Base-by-base conservation (phyloP, 2,888 invertebrate genomes). In the Amblyjoppa proteus region DNA sequence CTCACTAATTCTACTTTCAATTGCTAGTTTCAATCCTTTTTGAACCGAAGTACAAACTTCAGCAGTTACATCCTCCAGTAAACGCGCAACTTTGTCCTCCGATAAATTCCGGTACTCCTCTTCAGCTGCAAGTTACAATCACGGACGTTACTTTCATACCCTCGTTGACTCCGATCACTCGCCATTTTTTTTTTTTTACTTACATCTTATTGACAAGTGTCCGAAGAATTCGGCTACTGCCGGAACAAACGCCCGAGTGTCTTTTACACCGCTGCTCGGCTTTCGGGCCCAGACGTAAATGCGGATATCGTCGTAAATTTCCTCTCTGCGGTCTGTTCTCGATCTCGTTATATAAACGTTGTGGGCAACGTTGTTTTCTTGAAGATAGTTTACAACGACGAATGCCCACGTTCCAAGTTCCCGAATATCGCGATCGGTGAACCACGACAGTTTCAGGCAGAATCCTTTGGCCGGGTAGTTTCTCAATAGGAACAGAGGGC, bases 221-320 rank as follows among this genome's bases (percentile, higher is more conserved):
- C 98, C 98, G 90, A 96, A 96, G 0, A 97, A 92, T 93, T 98
- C 98, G 89, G 96, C 96, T 41, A 96, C 95, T n/a, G 97, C 98
- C 13, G 97, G 95, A 94, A 96, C 96, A 81, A 97, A 96, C 1
- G 94, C 94, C 0, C 90, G 92, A 20, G 95, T 91, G 81, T 95
- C 94, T 91, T 97, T 97, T 0, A 94, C 92, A 0, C 96, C 95
- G 51, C 92, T 94, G 66, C 94, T 95, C 41, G 95, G 94, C 85
- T 95, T 95, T 80, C 97, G 95, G 0, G 96, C 96, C 95, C 96
- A 97, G n/a, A 97, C 92, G 86, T 96, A 95, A 3, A 97, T 92
- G 76, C 96, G 94, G 13, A 96, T 90, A 31, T 94, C 94, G 83
- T 95, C 94, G 25, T 93, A 91, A 0, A 88, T 87, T 25, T 89